Evolutionary conservation across 2,113 vertebrate species (phyloP).

Genomic region (Tetrao urogallus): DNA sequence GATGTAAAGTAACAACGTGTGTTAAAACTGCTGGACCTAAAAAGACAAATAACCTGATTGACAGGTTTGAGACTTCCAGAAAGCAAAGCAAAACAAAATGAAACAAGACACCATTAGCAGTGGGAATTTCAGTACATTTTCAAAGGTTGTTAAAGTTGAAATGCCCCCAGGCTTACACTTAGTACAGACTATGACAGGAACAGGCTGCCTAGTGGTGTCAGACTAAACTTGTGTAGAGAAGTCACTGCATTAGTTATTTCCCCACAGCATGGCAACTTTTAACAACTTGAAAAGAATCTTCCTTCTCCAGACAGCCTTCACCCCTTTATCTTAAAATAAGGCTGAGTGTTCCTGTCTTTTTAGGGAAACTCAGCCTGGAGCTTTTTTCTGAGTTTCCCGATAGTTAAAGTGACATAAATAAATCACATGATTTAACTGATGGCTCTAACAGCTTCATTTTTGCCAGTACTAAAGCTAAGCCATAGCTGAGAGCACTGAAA

Average conservation of each 20-base stretch:
- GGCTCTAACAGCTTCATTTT: not conserved
- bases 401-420: slow-evolving; percentile 21
- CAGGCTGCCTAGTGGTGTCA: not conserved
- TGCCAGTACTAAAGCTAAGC: not conserved
- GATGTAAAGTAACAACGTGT: not conserved
- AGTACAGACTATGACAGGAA: not conserved
- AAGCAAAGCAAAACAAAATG: not conserved
- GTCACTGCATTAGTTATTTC: not conserved
- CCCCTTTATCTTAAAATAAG: slow-evolving; percentile 16
- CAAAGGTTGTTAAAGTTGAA: not conserved
- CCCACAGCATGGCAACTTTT: not conserved
- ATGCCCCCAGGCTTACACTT: not conserved
- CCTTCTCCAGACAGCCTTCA: not conserved
- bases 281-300: not conserved
- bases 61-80: not conserved
- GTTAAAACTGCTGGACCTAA: not conserved
- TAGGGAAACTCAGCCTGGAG: not conserved
- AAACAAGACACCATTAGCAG: not conserved
- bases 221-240: not conserved
- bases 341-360: not conserved
- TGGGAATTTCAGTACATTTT: not conserved
- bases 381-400: not conserved
- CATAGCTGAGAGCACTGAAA: not conserved
- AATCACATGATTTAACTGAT: not conserved
- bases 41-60: not conserved